These are phyloP conservation scores for Caiman crocodilus DNA, from an alignment of 2,797 vertebrate genomes.

Conservation along the genomic window DNA sequence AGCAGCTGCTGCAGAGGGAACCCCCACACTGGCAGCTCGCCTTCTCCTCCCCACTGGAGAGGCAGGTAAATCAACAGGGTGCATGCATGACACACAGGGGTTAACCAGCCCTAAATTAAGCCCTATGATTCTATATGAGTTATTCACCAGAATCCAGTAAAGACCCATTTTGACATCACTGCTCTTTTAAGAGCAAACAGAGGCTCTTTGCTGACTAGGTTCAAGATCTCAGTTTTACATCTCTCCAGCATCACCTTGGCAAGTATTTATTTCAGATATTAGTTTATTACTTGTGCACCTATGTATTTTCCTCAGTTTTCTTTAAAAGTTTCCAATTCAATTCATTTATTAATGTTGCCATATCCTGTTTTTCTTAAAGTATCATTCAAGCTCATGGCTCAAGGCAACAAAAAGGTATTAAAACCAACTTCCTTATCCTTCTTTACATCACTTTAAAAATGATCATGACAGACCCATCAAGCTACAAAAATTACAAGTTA, in stretches of 20 bases:
- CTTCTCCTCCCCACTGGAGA: too few species aligned
- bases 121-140: not conserved
- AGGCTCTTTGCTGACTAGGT: not conserved
- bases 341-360: not conserved
- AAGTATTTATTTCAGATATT: not conserved
- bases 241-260: not conserved
- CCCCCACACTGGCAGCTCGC: too few species aligned
- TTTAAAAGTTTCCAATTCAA: not conserved
- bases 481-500: not conserved
- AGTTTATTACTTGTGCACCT: not conserved
- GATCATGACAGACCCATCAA: rapidly evolving
- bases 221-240: not conserved
- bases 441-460: not conserved
- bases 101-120: too few species aligned
- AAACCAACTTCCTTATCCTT: not conserved
- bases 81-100: too few species aligned
- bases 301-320: not conserved
- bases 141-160: not conserved
- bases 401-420: not conserved
- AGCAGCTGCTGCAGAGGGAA: too few species aligned
- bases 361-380: not conserved
- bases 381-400: not conserved
- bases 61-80: too few species aligned
- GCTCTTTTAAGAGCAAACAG: not conserved
- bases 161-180: not conserved